Conservation (phyloP, 2,797 vertebrate genomes). For the Paratrypauchen microcephalus region DNA sequence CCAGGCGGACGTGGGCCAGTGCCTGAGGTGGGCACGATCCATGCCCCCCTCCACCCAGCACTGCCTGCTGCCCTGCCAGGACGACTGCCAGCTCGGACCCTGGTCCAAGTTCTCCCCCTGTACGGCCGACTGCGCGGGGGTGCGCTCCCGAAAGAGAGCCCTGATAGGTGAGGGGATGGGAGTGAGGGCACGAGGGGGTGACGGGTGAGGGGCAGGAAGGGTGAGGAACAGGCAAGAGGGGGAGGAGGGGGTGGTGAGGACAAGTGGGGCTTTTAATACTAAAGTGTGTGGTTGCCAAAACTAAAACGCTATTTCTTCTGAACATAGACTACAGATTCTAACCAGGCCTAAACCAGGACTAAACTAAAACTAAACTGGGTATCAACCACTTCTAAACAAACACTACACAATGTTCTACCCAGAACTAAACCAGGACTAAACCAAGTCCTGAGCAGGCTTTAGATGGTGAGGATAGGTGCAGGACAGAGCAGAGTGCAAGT, state of each 20-base stretch:
- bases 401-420: too few species aligned
- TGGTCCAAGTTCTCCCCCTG: conserved; percentile 99
- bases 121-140: conserved; percentile 91
- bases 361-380: too few species aligned
- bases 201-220: too few species aligned
- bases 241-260: background rate
- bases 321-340: too few species aligned
- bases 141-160: conserved; percentile 90
- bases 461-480: too few species aligned
- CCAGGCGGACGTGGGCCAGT: conserved; percentile 86
- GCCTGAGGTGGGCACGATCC: conserved; percentile 83
- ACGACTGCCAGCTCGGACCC: conserved; percentile 95
- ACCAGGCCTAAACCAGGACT: too few species aligned
- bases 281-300: background rate
- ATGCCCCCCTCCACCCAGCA: conserved; percentile 88
- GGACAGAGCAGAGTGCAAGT: too few species aligned
- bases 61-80: conserved; percentile 96
- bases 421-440: too few species aligned
- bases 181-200: background rate
- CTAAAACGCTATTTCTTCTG: too few species aligned
- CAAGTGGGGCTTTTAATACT: background rate
- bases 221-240: background rate
- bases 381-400: too few species aligned
- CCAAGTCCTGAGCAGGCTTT: too few species aligned
- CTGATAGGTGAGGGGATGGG: conserved; percentile 83